Conservation (phyloP, 2,113 vertebrate species). For the Nerophis ophidion region DNA sequence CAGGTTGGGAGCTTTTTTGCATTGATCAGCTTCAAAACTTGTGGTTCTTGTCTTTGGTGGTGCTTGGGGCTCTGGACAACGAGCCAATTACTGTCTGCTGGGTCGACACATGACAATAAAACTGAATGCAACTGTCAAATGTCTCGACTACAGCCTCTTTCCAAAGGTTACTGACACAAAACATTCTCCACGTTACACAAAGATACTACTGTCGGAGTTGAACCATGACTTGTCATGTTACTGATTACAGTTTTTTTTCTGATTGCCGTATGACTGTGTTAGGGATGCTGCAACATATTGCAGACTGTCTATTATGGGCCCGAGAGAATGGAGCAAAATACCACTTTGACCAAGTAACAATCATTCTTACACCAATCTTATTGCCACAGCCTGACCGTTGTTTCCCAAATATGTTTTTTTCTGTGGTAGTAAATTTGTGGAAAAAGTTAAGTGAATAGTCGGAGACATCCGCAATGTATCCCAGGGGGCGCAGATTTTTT, state of each 20-base stretch:
- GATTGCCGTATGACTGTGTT: conserved; percentile 64
- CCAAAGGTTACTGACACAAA: conserved; percentile 69
- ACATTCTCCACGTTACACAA: background rate
- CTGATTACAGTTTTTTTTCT: conserved; percentile 10
- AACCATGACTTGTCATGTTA: background rate
- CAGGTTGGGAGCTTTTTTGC: conserved; percentile 1
- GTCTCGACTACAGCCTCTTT: conserved; percentile 71
- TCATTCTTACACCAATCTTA: background rate
- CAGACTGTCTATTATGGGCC: conserved; percentile 69
- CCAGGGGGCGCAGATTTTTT: too few relatives aligned
- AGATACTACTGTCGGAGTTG: background rate
- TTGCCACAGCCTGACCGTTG: too few relatives aligned
- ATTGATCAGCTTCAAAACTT: conserved; percentile 26
- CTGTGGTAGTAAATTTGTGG: too few relatives aligned
- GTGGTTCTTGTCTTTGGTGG: conserved; percentile 72
- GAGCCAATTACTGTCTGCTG: conserved; percentile 68
- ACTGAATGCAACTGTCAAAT: conserved; percentile 63
- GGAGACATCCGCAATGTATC: too few relatives aligned
- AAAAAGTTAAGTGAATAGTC: too few relatives aligned
- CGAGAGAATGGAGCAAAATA: conserved; percentile 56
- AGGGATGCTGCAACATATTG: conserved; percentile 70
- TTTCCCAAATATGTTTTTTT: too few relatives aligned
- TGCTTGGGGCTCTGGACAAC: conserved; percentile 68
- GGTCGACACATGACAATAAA: conserved; percentile 67
- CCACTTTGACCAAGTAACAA: conserved; percentile 65